Percentiles rank a stretch among this genome's conserved stretches.
phyloP scores from a whole-genome alignment of 2,797 vertebrate species.

The Percopsis omiscomaycus region DNA sequence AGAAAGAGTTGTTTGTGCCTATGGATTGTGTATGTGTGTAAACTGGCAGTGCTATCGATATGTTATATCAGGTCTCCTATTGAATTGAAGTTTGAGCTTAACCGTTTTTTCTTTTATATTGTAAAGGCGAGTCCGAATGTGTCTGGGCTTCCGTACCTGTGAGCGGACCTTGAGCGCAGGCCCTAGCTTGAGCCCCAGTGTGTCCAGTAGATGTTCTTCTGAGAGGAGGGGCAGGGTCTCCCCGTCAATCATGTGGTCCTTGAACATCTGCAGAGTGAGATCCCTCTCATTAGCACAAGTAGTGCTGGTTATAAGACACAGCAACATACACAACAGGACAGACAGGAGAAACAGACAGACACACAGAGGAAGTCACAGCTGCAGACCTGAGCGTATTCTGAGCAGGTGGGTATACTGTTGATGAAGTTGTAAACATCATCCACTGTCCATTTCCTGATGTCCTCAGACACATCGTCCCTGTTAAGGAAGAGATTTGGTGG shows the following conservation, averaged over 20 bases:
- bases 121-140: not conserved
- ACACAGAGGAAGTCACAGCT: not conserved
- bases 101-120: not conserved
- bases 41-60: not conserved
- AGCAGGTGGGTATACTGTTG: conserved; percentile 86
- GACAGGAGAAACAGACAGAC: not conserved
- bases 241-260: conserved; percentile 95
- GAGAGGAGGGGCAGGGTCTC: conserved; percentile 94
- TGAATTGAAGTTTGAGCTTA: not conserved
- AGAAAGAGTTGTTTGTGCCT: not conserved
- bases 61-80: not conserved
- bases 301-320: not conserved
- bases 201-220: conserved; percentile 93
- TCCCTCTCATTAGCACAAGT: conserved; percentile 20
- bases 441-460: conserved; percentile 90
- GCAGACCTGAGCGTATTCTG: conserved; percentile 91
- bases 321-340: not conserved
- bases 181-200: conserved; percentile 91
- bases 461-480: conserved; percentile 83
- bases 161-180: conserved; percentile 93
- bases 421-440: conserved; percentile 91
- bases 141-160: conserved; percentile 78
- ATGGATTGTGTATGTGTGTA: not conserved
- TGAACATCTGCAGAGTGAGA: conserved; percentile 81
- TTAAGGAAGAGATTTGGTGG: conserved; percentile 79